Base-by-base conservation (phyloP, 2,888 invertebrate genomes). In the Orthonevra nobilis region DNA sequence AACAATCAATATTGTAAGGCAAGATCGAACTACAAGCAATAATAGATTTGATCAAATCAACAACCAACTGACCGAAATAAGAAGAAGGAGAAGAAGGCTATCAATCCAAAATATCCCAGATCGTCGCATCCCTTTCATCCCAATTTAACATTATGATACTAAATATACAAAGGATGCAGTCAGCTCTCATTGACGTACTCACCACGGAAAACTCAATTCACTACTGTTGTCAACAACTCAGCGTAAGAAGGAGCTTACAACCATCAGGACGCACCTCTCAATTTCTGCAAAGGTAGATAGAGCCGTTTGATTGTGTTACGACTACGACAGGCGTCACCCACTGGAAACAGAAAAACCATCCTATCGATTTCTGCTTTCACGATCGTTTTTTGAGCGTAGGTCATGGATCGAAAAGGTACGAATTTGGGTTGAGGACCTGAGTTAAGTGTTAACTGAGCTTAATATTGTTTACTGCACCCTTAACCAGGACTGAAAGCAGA, bases 1-100 rank as follows among this genome's bases (percentile, higher is more conserved):
- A 28, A 81, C 75, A 10, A 70, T 79, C 20, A 82, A 79, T 40
- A n/a, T 61, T 6, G 28, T 58, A 20, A 68, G 63, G 12, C 36
- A 46, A 56, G 44, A 54, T 3, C 30, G 54, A 14, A 46, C 12
- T 9, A 40, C 14, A 6, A 50, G 28, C 19, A 38, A 26, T 1
- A 15, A 40, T 2, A 38, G 40, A 2, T 30, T 38, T 23, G 23
- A 36, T 7, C 46, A 36, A 26, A 46, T 48, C 15, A 17, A 23
- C 2, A 48, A 34, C 7, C 48, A 61, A 40, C n/a, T 52, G 12
- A 42, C 1, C 10, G 20, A 58, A 32, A 48, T 58, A 50, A 30
- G n/a, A 30, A 9, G 54, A 58, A 12, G 50, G 26, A 7, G 50
- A 15, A 15, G 34, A 69, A 19, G 60, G 36, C 26, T 5, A 5